Evolutionary conservation across 1,140 invertebrate species (phyloP), one percentile per base, ranked within the genome.

Genomic region (Sycobia sp.): DNA sequence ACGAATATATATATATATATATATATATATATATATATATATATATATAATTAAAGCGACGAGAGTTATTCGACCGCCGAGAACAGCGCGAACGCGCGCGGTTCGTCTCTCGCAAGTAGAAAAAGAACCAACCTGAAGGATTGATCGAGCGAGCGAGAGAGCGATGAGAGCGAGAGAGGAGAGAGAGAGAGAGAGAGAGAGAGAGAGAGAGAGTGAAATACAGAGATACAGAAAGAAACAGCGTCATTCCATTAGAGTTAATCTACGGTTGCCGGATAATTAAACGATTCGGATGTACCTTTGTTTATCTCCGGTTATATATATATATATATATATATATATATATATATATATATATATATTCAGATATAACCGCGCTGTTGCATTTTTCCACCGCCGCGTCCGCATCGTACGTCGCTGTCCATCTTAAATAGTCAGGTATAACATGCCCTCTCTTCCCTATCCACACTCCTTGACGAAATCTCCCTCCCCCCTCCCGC

Each of bases 281-380:
- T 62, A 62, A 62, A 62, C 61, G 61, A 55, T 62, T 56, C n/a
- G 14, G 34, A 55, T 49, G 51, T 56, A 49, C 51, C 25, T 62
- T 56, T 62, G 51, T 62, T 62, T 56, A 46, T 62, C 43, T 49
- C 22, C 16, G 9, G n/a, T 8, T 22, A 11, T 10, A 47, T 27
- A 14, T 9, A 51, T 34, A 32, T 23, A 25, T 43, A 18, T 16
- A 32, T 11, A 32, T n/a, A 32, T 11, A 32, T 11, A 32, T 4
- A 11, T 4, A 32, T 32, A 32, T 32, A 32, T 11, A 11, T 4
- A 11, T 4, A 32, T 32, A 32, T 32, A 32, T 11, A 11, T 4
- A 11, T 11, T 7, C 29, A 32, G 29, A 11, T 11, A 11, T 11
- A 11, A 13, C 32, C 34, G 32, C 34, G 56, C 13, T 18, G 20